Percentiles rank a stretch among this genome's conserved stretches.
These are phyloP conservation scores for Emmelina monodactyla DNA, from an alignment of 2,888 invertebrate species.

Conservation along the genomic window DNA sequence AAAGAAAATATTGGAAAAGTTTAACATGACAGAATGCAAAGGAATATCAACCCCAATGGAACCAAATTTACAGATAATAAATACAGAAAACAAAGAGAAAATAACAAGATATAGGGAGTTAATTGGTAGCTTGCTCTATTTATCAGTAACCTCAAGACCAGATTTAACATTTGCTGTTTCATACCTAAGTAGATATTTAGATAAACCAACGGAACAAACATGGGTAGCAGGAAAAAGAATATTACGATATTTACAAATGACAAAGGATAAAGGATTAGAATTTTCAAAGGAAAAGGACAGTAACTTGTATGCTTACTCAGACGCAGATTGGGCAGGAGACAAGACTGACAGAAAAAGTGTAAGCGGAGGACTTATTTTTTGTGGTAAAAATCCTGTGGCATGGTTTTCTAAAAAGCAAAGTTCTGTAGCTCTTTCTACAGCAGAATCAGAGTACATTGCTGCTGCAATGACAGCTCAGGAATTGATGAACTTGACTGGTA, in stretches of 20 bases:
- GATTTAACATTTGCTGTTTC: slow-evolving; percentile 7
- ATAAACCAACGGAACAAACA: slow-evolving; percentile 4
- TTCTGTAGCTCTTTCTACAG: slow-evolving; percentile 5
- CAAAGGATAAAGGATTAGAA: slow-evolving; percentile 4
- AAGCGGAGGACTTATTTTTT: slow-evolving; percentile 2
- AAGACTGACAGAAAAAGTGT: slow-evolving; percentile 1
- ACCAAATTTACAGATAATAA: slow-evolving; percentile 3
- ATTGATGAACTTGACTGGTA: slow-evolving; percentile 6
- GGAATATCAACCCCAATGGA: slow-evolving; percentile 8
- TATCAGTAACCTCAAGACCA: neutral
- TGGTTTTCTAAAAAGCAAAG: slow-evolving; percentile 6
- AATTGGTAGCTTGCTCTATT: slow-evolving; percentile 4
- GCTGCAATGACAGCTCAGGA: slow-evolving; percentile 7
- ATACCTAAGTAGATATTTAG: slow-evolving; percentile 9
- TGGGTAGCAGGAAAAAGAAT: slow-evolving; percentile 6
- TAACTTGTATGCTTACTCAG: slow-evolving; percentile 8
- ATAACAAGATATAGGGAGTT: slow-evolving; percentile 8
- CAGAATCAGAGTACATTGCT: slow-evolving; percentile 7
- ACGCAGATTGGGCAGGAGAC: slow-evolving; percentile 9
- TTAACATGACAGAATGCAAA: slow-evolving; percentile 8
- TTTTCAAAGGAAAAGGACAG: slow-evolving; percentile 6
- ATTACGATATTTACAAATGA: slow-evolving; percentile 7
- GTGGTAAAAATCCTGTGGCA: neutral
- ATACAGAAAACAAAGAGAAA: neutral
- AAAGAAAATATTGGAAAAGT: slow-evolving; percentile 7